Conservation (phyloP, 2,113 vertebrate genomes). For the Girardinichthys multiradiatus region DNA sequence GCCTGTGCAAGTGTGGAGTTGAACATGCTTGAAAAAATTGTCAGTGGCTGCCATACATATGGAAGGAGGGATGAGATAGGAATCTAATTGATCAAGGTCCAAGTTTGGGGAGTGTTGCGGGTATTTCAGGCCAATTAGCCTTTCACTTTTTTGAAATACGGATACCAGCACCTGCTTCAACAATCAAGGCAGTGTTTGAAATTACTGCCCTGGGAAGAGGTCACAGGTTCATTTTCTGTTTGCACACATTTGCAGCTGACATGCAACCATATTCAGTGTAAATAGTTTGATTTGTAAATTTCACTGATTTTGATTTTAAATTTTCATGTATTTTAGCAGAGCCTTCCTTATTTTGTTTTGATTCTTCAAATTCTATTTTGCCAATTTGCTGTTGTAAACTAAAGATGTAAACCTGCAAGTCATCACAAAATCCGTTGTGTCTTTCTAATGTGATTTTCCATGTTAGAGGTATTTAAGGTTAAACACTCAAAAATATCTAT, state of each 20-base stretch:
- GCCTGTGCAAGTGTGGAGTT: constrained; percentile 72
- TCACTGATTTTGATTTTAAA: too few relatives aligned
- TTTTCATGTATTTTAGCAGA: background rate
- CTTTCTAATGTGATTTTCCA: constrained; percentile 14
- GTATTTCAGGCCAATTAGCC: constrained; percentile 34
- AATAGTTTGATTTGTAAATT: background rate
- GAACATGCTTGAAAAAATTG: constrained; percentile 49
- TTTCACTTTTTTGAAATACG: constrained; percentile 13
- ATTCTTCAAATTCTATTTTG: background rate
- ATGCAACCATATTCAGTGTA: constrained; percentile 12
- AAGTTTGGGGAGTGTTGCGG: constrained; percentile 42
- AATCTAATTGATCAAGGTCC: constrained; percentile 53
- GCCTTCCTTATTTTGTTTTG: background rate
- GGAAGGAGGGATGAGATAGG: constrained; percentile 46
- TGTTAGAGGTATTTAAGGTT: constrained; percentile 16
- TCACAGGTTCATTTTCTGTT: constrained; percentile 57
- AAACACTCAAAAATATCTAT: constrained; percentile 16
- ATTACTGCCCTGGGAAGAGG: constrained; percentile 32
- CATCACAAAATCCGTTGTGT: constrained; percentile 16
- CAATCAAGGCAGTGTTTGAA: constrained; percentile 42
- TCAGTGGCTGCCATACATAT: constrained; percentile 51
- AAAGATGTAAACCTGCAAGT: background rate
- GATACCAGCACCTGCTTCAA: constrained; percentile 60
- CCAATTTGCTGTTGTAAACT: constrained; percentile 1
- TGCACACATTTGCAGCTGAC: constrained; percentile 36